Base-by-base conservation (phyloP, 2,888 invertebrate genomes). In the Amphipoea lucens region DNA sequence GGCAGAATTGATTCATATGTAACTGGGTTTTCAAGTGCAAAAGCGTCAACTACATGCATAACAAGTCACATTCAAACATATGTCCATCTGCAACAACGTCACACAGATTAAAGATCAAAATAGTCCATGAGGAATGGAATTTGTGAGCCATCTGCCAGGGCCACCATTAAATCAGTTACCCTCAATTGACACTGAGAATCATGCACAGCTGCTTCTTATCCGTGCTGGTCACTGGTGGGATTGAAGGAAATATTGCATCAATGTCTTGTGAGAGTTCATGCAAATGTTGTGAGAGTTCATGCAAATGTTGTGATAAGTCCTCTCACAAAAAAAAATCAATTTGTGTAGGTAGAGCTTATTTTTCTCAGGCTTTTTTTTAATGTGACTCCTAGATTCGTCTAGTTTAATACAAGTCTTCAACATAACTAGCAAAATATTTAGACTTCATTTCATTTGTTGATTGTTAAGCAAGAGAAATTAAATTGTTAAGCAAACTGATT, bases 91-190 rank as follows among this genome's bases (percentile, higher is more conserved):
- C 42, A 36, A 3, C 20, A 20, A 36, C 73, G 60, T 54, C 66
- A 71, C 67, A 65, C 23, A 80, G 76, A 84, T 73, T 68, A 77
- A 80, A 84, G 76, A 77, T 84, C 45, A 84, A 73, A 87, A 79
- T 79, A 85, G 80, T 87, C 29, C 67, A 70, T 40, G 29, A 75
- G 81, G 48, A 74, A 74, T 62, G 83, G 83, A 71, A 85, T 89
- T 79, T 57, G 65, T 68, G 45, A 76, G 78, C 78, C 83, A 89
- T 89, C 88, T 88, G 89, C 87, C 82, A 66, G 45, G 48, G 60
- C 5, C 72, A 62, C 71, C 79, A 88, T 87, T 88, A 85, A 87
- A 87, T 89, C 87, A 85, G 88, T 89, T 88, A 87, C 87, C 89
- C 88, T 83, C 88, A 89, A 88, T 88, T 88, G 89, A 88, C 85